These are phyloP conservation scores for Drosophila murphyi DNA, from an alignment of 1,140 invertebrate genomes.

Conservation along the genomic window DNA sequence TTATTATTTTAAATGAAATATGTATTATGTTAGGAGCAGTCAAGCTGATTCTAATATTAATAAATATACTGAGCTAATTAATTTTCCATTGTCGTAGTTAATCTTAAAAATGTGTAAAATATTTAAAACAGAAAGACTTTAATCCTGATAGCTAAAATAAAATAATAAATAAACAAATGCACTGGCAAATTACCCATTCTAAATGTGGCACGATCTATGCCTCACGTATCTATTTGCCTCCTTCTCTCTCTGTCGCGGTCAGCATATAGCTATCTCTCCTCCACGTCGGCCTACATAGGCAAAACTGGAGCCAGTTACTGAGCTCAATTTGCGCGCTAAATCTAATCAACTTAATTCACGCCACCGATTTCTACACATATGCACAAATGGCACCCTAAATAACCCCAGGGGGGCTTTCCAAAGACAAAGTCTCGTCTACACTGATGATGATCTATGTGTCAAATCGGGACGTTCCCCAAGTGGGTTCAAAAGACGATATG, in stretches of 20 bases:
- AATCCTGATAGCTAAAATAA: slow-evolving; percentile 33
- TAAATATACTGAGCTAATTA: background rate
- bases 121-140: slow-evolving; percentile 27
- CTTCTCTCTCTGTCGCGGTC: slow-evolving; percentile 5
- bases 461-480: slow-evolving; percentile 22
- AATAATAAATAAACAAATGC: background rate
- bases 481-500: slow-evolving; percentile 10
- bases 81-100: background rate
- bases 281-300: slow-evolving; percentile 37
- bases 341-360: slow-evolving; percentile 80
- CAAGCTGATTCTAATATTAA: background rate
- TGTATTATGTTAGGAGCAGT: too few species aligned
- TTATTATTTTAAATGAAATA: background rate
- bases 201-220: slow-evolving; percentile 25
- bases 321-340: slow-evolving; percentile 70
- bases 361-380: slow-evolving; percentile 43
- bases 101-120: background rate
- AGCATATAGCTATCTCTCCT: background rate
- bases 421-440: slow-evolving; percentile 20
- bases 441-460: slow-evolving; percentile 8
- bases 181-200: slow-evolving; percentile 44
- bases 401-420: background rate
- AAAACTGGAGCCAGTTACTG: slow-evolving; percentile 34
- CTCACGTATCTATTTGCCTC: background rate
- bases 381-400: slow-evolving; percentile 33